These are phyloP conservation scores for Aegotheles bennettii DNA, from an alignment of 2,113 vertebrate species.

Conservation along the genomic window DNA sequence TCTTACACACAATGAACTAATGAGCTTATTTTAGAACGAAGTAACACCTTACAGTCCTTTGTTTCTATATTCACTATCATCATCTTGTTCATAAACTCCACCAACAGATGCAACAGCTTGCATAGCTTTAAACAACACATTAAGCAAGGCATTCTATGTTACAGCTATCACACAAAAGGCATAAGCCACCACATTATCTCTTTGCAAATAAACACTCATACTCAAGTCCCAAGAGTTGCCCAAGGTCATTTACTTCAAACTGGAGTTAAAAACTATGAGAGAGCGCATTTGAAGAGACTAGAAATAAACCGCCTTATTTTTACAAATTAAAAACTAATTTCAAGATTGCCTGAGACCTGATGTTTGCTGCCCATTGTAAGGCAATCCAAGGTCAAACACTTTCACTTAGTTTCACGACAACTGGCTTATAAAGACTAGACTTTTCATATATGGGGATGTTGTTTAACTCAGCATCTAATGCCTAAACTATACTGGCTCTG, in stretches of 20 bases:
- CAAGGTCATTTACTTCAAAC: not conserved
- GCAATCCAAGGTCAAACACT: not conserved
- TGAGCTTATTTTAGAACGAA: not conserved
- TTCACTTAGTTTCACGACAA: not conserved
- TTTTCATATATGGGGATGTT: not conserved
- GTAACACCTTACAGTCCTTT: not conserved
- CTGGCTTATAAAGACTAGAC: not conserved
- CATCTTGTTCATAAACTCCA: not conserved
- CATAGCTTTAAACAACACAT: not conserved
- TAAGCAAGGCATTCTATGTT: not conserved
- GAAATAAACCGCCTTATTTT: not conserved
- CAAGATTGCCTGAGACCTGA: not conserved
- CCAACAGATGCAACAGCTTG: not conserved
- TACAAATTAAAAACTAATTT: not conserved
- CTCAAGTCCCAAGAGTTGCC: not conserved
- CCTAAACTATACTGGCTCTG: not conserved
- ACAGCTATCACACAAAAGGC: not conserved
- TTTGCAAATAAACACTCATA: not conserved
- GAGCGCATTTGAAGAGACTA: not conserved
- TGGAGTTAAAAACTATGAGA: not conserved
- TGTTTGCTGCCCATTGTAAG: not conserved
- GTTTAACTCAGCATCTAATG: not conserved
- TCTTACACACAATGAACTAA: not conserved
- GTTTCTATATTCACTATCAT: not conserved
- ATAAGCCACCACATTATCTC: not conserved